phyloP scores from a whole-genome alignment of 2,888 invertebrate species.

The Pilophorus perplexus region DNA sequence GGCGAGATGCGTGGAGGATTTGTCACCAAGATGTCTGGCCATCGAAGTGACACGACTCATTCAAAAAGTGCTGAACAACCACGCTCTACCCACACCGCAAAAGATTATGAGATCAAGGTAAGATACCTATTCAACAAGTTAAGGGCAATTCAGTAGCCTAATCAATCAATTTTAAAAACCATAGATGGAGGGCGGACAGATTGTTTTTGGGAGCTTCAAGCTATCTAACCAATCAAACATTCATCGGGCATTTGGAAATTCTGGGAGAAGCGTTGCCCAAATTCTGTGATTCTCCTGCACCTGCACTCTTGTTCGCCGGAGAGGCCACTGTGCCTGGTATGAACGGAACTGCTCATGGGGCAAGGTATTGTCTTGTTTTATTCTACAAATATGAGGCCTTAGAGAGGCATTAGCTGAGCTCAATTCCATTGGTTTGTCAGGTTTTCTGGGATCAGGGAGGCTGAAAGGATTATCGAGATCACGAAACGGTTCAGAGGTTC shows the following conservation, averaged over 20 bases:
- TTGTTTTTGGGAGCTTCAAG: slow-evolving; percentile 51
- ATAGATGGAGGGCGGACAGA: slow-evolving; percentile 51
- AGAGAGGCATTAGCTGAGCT: neutral
- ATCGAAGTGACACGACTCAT: slow-evolving; percentile 35
- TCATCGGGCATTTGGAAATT: slow-evolving; percentile 67
- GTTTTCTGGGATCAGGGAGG: slow-evolving; percentile 69
- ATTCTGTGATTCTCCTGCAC: slow-evolving; percentile 2
- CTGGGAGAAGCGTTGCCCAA: slow-evolving; percentile 62
- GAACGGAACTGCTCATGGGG: slow-evolving; percentile 77
- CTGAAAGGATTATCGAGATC: slow-evolving; percentile 66
- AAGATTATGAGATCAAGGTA: slow-evolving; percentile 48
- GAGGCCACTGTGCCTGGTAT: slow-evolving; percentile 76
- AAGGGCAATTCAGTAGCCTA: too few species aligned
- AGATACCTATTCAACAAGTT: neutral
- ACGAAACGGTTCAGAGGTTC: slow-evolving; percentile 44
- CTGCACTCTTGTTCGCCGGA: slow-evolving; percentile 69
- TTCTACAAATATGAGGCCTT: too few species aligned
- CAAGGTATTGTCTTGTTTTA: slow-evolving; percentile 72
- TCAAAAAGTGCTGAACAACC: slow-evolving; percentile 40
- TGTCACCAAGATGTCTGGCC: slow-evolving; percentile 29
- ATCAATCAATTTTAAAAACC: too few species aligned
- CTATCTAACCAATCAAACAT: slow-evolving; percentile 45
- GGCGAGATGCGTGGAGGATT: slow-evolving; percentile 38
- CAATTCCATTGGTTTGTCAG: too few species aligned
- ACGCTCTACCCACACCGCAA: slow-evolving; percentile 46